Percentiles rank a stretch among this genome's conserved stretches.
Evolutionary conservation across 2,113 vertebrate species (phyloP).

Genomic region (Psittacus erithacus): DNA sequence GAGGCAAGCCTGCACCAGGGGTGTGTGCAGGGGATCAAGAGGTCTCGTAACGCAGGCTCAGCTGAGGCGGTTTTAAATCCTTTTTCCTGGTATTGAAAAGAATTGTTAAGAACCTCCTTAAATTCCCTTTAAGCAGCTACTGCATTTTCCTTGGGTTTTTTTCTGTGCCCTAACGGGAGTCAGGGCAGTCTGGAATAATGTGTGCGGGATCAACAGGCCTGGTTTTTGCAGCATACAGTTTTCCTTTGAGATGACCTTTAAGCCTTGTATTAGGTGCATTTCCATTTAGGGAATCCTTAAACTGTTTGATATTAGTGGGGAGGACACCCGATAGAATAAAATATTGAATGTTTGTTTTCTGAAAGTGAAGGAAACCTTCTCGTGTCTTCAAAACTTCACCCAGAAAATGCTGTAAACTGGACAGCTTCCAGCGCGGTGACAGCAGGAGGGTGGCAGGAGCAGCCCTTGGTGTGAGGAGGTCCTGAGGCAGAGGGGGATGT

Average conservation of each 20-base stretch:
- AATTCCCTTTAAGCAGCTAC: background rate
- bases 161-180: background rate
- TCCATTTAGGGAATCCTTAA: slow-evolving; percentile 40
- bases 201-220: background rate
- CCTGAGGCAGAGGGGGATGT: background rate
- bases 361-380: background rate
- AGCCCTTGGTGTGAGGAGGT: background rate
- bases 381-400: background rate
- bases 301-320: background rate
- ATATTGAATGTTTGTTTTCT: background rate
- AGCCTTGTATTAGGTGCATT: background rate
- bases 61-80: background rate
- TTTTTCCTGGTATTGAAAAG: background rate
- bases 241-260: slow-evolving; percentile 42
- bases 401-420: background rate
- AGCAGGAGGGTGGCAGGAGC: background rate
- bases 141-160: background rate
- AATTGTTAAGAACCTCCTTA: slow-evolving; percentile 23
- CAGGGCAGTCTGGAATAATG: background rate
- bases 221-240: background rate
- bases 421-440: background rate
- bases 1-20: background rate
- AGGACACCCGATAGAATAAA: background rate
- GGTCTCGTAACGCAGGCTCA: background rate
- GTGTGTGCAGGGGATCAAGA: background rate